These are phyloP conservation scores for Apis laboriosa DNA, from an alignment of 1,140 invertebrate species.

Conservation along the genomic window DNA sequence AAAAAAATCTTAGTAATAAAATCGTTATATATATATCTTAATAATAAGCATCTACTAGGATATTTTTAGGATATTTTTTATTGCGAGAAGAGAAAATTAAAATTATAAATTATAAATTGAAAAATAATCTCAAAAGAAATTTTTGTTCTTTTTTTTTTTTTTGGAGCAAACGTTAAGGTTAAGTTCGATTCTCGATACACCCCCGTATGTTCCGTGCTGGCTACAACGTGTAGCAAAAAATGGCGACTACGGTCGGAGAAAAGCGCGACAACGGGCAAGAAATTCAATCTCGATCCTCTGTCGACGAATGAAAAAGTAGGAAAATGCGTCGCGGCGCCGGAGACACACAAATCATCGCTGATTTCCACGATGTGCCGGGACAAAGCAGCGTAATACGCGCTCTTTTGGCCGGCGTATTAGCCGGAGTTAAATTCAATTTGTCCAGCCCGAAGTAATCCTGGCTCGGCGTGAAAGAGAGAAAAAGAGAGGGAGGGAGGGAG, in stretches of 20 bases:
- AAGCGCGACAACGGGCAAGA: conserved; percentile 42
- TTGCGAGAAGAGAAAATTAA: too few species aligned
- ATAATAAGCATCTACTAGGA: too few species aligned
- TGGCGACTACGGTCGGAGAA: conserved; percentile 6
- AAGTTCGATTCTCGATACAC: too few species aligned
- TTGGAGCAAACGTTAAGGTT: too few species aligned
- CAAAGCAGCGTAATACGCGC: conserved; percentile 49
- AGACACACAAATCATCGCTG: conserved; percentile 57
- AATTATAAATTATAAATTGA: too few species aligned
- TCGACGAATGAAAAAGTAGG: conserved; percentile 19
- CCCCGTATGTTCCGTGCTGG: too few species aligned
- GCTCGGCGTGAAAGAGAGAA: not conserved
- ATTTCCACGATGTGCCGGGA: conserved; percentile 51
- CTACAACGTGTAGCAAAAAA: not conserved
- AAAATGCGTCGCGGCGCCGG: conserved; percentile 24
- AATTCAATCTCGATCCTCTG: conserved; percentile 47
- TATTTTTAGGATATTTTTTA: too few species aligned
- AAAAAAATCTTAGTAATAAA: too few species aligned
- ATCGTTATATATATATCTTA: too few species aligned
- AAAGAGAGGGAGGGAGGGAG: not conserved
- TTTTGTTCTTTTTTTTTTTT: too few species aligned
- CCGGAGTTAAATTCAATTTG: conserved; percentile 64
- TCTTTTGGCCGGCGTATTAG: conserved; percentile 58
- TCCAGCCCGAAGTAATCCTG: conserved; percentile 36
- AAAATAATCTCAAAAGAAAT: too few species aligned